Evolutionary conservation across 2,888 invertebrate species (phyloP), one percentile per base, ranked within the genome.

Genomic region (Cinara cedri): DNA sequence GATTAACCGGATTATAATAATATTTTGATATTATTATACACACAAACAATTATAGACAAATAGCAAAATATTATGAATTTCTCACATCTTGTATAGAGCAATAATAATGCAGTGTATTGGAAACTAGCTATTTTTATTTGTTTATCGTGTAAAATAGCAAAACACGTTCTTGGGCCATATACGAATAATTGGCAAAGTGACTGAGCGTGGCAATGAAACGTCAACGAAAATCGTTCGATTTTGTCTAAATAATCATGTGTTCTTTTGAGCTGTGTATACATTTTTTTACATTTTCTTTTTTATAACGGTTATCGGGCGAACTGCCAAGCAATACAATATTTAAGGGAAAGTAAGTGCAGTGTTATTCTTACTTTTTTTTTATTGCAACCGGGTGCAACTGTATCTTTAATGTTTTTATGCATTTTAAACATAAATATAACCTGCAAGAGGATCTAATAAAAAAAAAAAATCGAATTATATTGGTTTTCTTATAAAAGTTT

Each of bases 181-280:
- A 68, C 66, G 19, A 71, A 44, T 26, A 34, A n/a, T 57, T 72
- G 72, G 72, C 72, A 60, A n/a, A 72, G 24, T 19, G 60, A 72
- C 26, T 46, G 14, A n/a, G 72, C 42, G 46, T 26, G 60, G 49
- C 72, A 72, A 60, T 60, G 72, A 72, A 60, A 60, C 14, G 60
- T 60, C 72, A 72, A 49, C 26, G 24, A 19, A 46, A 60, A 60
- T 46, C 60, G n/a, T 46, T 60, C 46, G 19, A 49, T 60, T 49
- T 14, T 3, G 46, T 60, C 26, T 26, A 14, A 49, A 60, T 72
- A 72, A 72, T 46, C 14, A 14, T 16, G 46, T 14, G 49, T 26
- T n/a, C 49, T 68, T 51, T 49, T 24, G 24, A 26, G 24, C 16
- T 24, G 49, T 49, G 11, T n/a, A 51, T 46, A 26, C 26, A 19